A percentile compares a stretch with the other conserved stretches of the same genome.
phyloP scores from a whole-genome alignment of 2,888 invertebrate genomes.

The Brenthis daphne region DNA sequence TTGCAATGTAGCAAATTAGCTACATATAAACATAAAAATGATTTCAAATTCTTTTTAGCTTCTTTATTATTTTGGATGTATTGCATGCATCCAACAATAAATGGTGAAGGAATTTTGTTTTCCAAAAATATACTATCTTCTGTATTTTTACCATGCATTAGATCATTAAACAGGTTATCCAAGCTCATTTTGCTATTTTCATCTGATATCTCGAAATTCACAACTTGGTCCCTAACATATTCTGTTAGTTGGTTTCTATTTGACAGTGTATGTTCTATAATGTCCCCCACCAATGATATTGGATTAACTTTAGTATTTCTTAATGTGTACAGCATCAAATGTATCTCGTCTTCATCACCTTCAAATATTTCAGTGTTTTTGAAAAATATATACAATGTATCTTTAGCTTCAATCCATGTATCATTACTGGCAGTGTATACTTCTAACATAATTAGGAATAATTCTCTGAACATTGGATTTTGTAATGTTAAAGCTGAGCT shows the following conservation, averaged over 20 bases:
- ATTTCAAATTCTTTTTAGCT: constrained; percentile 62
- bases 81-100: constrained; percentile 71
- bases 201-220: constrained; percentile 65
- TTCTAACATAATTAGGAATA: constrained; percentile 81
- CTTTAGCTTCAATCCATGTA: constrained; percentile 78
- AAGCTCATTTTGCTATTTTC: constrained; percentile 57
- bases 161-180: constrained; percentile 65
- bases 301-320: constrained; percentile 62
- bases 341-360: constrained; percentile 84
- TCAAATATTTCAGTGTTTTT: constrained; percentile 85
- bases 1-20: constrained; percentile 84
- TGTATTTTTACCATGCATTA: constrained; percentile 62
- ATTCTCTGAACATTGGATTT: constrained; percentile 77
- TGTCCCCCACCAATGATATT: constrained; percentile 60
- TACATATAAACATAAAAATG: constrained; percentile 68
- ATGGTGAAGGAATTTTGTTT: constrained; percentile 68
- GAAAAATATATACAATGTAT: constrained; percentile 81
- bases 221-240: constrained; percentile 61
- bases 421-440: constrained; percentile 71
- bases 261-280: constrained; percentile 64
- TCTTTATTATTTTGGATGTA: constrained; percentile 62
- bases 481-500: constrained; percentile 77
- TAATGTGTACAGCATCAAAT: constrained; percentile 84
- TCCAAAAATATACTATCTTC: constrained; percentile 64
- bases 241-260: constrained; percentile 61